Evolutionary conservation across 1,140 invertebrate species (phyloP).

Genomic region (Trachymyrmex septentrionalis): DNA sequence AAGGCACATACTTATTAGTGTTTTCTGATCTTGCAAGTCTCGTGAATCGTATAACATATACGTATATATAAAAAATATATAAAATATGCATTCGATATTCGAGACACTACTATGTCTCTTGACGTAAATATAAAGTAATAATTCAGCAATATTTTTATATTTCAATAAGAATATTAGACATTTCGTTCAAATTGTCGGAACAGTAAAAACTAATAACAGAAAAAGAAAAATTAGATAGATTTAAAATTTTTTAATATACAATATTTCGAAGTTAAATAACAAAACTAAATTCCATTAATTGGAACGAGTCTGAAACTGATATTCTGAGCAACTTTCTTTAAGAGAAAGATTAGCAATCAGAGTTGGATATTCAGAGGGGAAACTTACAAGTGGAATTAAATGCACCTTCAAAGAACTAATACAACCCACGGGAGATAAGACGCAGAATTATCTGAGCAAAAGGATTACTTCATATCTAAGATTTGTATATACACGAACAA

Average conservation of each 20-base stretch:
- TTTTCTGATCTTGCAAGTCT: not conserved
- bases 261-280: not conserved
- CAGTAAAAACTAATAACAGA: not conserved
- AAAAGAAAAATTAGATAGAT: not conserved
- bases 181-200: not conserved
- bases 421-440: conserved; percentile 12
- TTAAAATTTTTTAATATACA: conserved; percentile 13
- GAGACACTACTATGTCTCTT: too few relatives aligned
- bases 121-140: not conserved
- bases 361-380: conserved; percentile 16
- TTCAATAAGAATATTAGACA: not conserved
- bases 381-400: conserved; percentile 23
- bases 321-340: conserved; percentile 4
- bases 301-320: not conserved
- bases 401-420: conserved; percentile 20
- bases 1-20: too few relatives aligned
- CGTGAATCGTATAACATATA: too few relatives aligned
- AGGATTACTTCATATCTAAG: conserved; percentile 20
- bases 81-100: too few relatives aligned
- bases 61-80: too few relatives aligned
- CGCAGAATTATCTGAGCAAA: conserved; percentile 38
- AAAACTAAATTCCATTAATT: conserved; percentile 8
- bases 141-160: not conserved
- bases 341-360: conserved; percentile 34
- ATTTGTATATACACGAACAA: conserved; percentile 31